Evolutionary conservation across 2,113 vertebrate species (phyloP).

Genomic region (Pogona vitticeps): DNA sequence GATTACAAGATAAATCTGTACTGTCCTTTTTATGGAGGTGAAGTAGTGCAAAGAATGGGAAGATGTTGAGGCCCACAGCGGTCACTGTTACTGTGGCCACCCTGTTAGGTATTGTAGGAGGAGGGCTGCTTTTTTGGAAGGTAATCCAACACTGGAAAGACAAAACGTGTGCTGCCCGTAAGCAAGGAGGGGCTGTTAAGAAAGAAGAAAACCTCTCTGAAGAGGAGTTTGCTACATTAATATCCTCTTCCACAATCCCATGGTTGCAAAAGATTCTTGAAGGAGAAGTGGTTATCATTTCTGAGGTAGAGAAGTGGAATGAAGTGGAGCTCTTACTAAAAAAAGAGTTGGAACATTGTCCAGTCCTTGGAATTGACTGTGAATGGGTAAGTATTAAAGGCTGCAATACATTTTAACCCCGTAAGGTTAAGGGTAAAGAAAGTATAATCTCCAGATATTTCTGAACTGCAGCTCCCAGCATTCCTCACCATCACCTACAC

Average conservation of each 20-base stretch:
- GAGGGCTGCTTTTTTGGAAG: slow-evolving; percentile 88
- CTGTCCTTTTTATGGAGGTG: slow-evolving; percentile 50
- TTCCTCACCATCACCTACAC: no score
- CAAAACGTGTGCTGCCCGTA: slow-evolving; percentile 17
- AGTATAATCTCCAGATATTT: no score
- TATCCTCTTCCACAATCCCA: slow-evolving; percentile 49
- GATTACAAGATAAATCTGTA: slow-evolving; percentile 45
- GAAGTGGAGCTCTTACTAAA: slow-evolving; percentile 82
- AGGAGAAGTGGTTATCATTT: slow-evolving; percentile 83
- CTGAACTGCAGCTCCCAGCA: no score
- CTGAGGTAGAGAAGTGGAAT: slow-evolving; percentile 84
- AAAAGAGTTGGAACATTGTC: slow-evolving; percentile 81
- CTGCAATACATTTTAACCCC: background rate
- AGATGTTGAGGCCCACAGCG: slow-evolving; percentile 84
- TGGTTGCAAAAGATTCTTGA: slow-evolving; percentile 76
- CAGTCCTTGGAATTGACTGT: slow-evolving; percentile 95
- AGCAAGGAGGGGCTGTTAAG: background rate
- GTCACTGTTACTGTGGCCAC: slow-evolving; percentile 82
- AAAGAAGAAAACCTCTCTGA: slow-evolving; percentile 55
- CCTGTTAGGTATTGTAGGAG: slow-evolving; percentile 83
- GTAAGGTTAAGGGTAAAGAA: background rate
- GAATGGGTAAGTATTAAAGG: slow-evolving; percentile 91
- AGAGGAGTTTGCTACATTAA: slow-evolving; percentile 46
- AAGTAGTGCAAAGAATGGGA: slow-evolving; percentile 24
- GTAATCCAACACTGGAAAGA: slow-evolving; percentile 69